Evolutionary conservation across 2,113 vertebrate species (phyloP).

Genomic region (Petrocephalus microphthalmus): DNA sequence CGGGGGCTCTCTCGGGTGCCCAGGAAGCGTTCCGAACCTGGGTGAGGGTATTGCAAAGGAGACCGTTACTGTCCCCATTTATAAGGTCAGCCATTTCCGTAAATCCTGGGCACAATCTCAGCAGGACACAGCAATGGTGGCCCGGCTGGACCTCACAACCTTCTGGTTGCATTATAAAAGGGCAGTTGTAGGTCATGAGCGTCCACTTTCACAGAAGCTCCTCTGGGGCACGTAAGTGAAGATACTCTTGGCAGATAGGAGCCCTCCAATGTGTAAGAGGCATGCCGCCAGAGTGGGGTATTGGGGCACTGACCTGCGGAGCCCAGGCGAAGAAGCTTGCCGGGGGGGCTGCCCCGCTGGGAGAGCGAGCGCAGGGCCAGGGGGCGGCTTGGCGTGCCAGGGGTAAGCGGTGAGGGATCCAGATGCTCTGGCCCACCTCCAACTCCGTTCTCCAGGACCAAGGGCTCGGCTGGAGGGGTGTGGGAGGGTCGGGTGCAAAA

Average conservation of each 20-base stretch:
- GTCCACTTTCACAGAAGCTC: neutral
- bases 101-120: neutral
- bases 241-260: neutral
- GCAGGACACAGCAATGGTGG: neutral
- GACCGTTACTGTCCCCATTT: neutral
- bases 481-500: neutral
- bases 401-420: conserved; percentile 72
- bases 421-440: conserved; percentile 65
- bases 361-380: conserved; percentile 67
- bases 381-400: conserved; percentile 61
- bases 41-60: neutral
- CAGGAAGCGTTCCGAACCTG: conserved; percentile 68
- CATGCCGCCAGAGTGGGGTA: neutral
- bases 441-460: conserved; percentile 66
- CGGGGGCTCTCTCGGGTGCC: conserved; percentile 57
- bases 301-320: conserved; percentile 65
- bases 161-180: neutral
- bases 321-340: conserved; percentile 66
- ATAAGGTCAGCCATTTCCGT: neutral
- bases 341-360: conserved; percentile 58
- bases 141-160: neutral
- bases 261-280: neutral
- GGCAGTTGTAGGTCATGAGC: neutral
- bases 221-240: neutral
- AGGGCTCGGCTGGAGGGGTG: conserved; percentile 69